These are phyloP conservation scores for Parapsyche elsis DNA, from an alignment of 1,140 invertebrate genomes.

Conservation along the genomic window DNA sequence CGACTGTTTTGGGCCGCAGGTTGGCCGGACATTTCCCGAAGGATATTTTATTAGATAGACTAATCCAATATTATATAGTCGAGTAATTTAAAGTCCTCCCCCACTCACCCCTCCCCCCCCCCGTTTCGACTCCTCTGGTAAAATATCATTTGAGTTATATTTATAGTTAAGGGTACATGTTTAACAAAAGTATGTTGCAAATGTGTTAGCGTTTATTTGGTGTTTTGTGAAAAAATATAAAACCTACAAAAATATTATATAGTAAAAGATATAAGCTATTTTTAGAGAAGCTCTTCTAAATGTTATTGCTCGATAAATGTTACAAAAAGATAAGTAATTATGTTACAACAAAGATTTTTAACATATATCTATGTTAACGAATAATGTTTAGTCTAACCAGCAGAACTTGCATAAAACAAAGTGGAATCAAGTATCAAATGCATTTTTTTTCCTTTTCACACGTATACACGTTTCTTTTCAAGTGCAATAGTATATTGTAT, in stretches of 20 bases:
- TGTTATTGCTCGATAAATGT: constrained; percentile 53
- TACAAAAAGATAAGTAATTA: constrained; percentile 29
- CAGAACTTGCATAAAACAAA: constrained; percentile 26
- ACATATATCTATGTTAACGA: constrained; percentile 15
- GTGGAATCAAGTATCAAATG: not conserved
- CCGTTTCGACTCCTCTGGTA: constrained; percentile 19
- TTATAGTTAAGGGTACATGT: constrained; percentile 31
- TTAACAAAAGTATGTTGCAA: constrained; percentile 41
- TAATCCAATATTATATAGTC: constrained; percentile 29
- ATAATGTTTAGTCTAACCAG: constrained; percentile 15
- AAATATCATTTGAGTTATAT: constrained; percentile 34
- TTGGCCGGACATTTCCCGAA: constrained; percentile 28
- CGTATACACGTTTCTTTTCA: not conserved
- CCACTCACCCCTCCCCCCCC: not conserved
- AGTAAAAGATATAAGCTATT: constrained; percentile 54
- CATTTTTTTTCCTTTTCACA: not conserved
- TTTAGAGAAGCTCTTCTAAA: constrained; percentile 56
- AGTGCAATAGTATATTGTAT: not conserved
- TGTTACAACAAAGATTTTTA: constrained; percentile 26
- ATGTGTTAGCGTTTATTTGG: constrained; percentile 49
- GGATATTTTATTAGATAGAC: constrained; percentile 33
- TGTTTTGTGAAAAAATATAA: constrained; percentile 50
- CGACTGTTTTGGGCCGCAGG: constrained; percentile 22
- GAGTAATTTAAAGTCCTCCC: not conserved
- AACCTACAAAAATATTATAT: constrained; percentile 49